phyloP scores from a whole-genome alignment of 2,888 invertebrate species.

The Craniophora ligustri region DNA sequence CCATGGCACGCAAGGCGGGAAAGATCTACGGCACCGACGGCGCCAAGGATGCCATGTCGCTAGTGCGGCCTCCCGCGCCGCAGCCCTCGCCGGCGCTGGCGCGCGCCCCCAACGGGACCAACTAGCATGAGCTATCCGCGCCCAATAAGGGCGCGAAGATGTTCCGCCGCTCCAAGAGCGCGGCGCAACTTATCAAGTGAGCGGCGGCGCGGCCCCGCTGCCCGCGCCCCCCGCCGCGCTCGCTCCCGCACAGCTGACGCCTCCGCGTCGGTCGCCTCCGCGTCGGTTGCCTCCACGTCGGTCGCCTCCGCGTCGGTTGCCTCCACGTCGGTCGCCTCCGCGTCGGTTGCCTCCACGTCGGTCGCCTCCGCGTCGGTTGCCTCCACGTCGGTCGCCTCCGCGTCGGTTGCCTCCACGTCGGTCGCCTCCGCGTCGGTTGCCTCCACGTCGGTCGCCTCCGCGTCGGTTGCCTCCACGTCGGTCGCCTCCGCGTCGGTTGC shows the following conservation, averaged over 20 bases:
- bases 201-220: constrained; percentile 14
- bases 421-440: constrained; percentile 19
- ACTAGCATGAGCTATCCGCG: constrained; percentile 86
- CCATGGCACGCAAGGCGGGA: constrained; percentile 99
- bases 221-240: not conserved
- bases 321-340: no score
- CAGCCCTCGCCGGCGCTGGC: constrained; percentile 82
- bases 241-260: constrained; percentile 23
- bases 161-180: constrained; percentile 89
- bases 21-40: constrained; percentile 98
- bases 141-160: constrained; percentile 86
- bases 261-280: not conserved
- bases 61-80: constrained; percentile 84
- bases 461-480: not conserved
- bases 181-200: constrained; percentile 88
- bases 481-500: constrained; percentile 14
- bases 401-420: constrained; percentile 29
- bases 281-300: constrained; percentile 29
- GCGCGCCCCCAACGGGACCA: constrained; percentile 80
- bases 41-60: constrained; percentile 80
- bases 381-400: no score
- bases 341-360: constrained; percentile 29
- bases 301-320: constrained; percentile 19
- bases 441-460: constrained; percentile 20
- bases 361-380: constrained; percentile 19